Percentiles rank a stretch among this genome's conserved stretches.
phyloP scores from a whole-genome alignment of 1,140 invertebrate genomes.

The Steinernema khuongi region DNA sequence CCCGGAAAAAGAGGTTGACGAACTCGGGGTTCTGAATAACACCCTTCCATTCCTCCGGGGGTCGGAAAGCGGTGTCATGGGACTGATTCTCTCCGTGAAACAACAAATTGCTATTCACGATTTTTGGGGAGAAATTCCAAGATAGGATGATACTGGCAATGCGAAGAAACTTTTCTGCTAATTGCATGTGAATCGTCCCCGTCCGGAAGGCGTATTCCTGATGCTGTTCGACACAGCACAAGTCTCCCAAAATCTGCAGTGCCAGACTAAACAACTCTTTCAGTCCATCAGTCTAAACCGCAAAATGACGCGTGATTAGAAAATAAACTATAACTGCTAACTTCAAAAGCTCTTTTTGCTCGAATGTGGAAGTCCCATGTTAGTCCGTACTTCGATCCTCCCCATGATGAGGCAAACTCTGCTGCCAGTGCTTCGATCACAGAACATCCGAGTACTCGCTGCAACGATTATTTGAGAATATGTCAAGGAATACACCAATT shows the following conservation, averaged over 20 bases:
- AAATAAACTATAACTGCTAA: neutral
- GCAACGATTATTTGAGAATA: slow-evolving; percentile 12
- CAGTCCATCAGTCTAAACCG: neutral
- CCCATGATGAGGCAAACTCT: slow-evolving; percentile 34
- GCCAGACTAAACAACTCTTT: slow-evolving; percentile 23
- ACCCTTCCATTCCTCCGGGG: slow-evolving; percentile 29
- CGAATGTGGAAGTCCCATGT: slow-evolving; percentile 39
- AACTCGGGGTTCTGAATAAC: slow-evolving; percentile 29
- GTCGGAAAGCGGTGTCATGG: slow-evolving; percentile 27
- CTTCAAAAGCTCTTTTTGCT: slow-evolving; percentile 33
- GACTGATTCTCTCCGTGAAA: neutral
- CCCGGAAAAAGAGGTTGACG: slow-evolving; percentile 32
- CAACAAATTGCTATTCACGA: neutral
- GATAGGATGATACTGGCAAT: slow-evolving; percentile 20
- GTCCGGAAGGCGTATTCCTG: slow-evolving; percentile 17
- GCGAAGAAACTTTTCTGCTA: slow-evolving; percentile 15
- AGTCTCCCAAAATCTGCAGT: neutral
- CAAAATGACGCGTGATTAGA: neutral
- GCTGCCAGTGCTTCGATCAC: slow-evolving; percentile 29
- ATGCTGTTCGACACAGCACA: slow-evolving; percentile 19
- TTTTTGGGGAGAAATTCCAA: slow-evolving; percentile 32
- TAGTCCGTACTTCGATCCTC: slow-evolving; percentile 29
- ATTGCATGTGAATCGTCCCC: slow-evolving; percentile 25
- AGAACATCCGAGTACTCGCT: slow-evolving; percentile 31
- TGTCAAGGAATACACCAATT: neutral